Base-by-base conservation (phyloP, 2,888 invertebrate species). In the Ochropacha duplaris region DNA sequence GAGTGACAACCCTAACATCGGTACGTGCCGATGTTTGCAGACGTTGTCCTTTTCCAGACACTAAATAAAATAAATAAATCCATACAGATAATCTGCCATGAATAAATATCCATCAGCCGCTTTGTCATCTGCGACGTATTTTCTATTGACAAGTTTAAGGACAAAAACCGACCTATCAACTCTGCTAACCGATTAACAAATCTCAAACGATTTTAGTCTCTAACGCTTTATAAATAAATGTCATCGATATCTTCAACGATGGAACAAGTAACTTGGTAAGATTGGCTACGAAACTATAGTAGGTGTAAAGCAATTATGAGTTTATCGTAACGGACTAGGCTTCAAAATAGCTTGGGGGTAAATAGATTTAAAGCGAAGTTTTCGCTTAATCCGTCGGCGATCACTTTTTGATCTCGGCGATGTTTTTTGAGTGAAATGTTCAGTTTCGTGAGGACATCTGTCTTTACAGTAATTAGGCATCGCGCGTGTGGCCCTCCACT, bases 71-170 rank as follows among this genome's bases (percentile, higher is more conserved):
- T 78, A 77, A 77, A 80, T 81, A 81, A 83, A 86, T 85, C 84
- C 82, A 64, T 58, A 64, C 64, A 72, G 81, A 83, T 90, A 90
- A 92, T 91, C 91, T 84, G 76, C 87, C 84, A 90, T 92, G 92
- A 92, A 92, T 91, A 90, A 87, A 87, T 90, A 86, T 84, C 83
- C 79, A 82, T 84, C 81, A 83, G 72, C 72, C 77, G 80, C 85
- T 86, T 90, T 92, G 91, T 90, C 88, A 81, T 82, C 78, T 71
- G 74, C 85, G 87, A 86, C 86, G 81, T 82, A 88, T 90, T 87
- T 80, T 88, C 81, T 81, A 86, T 88, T 90, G 89, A 90, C 90
- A 87, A 81, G 76, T 81, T 83, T 81, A 76, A 71, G 65, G 63
- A 70, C 64, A 69, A 66, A 56, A 58, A 61, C 61, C 49, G 49